Percentiles rank a stretch among this genome's conserved stretches.
phyloP scores from a whole-genome alignment of 1,140 invertebrate genomes.

The Drosophila biarmipes region DNA sequence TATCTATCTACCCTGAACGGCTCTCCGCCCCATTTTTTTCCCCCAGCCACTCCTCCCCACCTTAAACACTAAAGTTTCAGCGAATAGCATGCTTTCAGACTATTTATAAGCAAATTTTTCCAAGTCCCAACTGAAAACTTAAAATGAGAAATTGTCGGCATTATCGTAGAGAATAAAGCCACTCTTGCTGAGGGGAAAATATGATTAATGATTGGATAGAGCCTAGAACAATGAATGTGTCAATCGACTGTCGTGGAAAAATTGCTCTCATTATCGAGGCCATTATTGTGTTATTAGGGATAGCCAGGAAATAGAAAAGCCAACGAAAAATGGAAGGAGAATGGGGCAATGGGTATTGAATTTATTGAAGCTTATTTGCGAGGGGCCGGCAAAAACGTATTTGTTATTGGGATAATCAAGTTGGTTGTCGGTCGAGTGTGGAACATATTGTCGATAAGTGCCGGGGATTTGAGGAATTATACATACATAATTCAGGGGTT shows the following conservation, averaged over 20 bases:
- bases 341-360: constrained; percentile 31
- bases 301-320: constrained; percentile 30
- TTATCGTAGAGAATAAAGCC: background rate
- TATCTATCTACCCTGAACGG: constrained; percentile 22
- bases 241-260: constrained; percentile 53
- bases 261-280: constrained; percentile 48
- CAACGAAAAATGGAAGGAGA: constrained; percentile 7
- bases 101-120: constrained; percentile 33
- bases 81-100: constrained; percentile 33
- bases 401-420: constrained; percentile 19
- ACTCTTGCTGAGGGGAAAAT: constrained; percentile 29
- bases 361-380: constrained; percentile 51
- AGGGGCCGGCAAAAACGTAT: constrained; percentile 14
- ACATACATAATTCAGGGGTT: constrained; percentile 16
- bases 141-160: constrained; percentile 45
- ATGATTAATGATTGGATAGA: constrained; percentile 49
- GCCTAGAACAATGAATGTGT: constrained; percentile 52
- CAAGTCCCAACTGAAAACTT: constrained; percentile 30
- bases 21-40: background rate
- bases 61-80: constrained; percentile 18
- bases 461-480: constrained; percentile 19
- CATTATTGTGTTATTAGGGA: constrained; percentile 47
- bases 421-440: constrained; percentile 7
- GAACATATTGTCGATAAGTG: constrained; percentile 26
- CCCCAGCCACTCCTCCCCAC: constrained; percentile 10